Evolutionary conservation across 2,113 vertebrate genomes (phyloP), one percentile per base, ranked within the genome.

Genomic region (Ptilonorhynchus violaceus): DNA sequence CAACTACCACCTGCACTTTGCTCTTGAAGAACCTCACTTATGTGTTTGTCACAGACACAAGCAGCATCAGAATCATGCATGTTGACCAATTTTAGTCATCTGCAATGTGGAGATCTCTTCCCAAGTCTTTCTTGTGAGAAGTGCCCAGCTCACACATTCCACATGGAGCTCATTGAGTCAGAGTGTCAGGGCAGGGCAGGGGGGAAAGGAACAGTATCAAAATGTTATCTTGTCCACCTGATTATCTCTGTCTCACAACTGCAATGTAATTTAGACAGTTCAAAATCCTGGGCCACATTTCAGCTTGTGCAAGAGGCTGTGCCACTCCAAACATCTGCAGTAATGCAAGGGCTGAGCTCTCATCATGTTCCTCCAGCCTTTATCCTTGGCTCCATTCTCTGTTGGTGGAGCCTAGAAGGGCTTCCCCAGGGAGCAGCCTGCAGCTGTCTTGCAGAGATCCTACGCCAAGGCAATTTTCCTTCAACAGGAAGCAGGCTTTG

Each of bases 271-370:
- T 49, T 23, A 33, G 11, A 16, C 8, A 33, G 69, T 37, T 89
- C 41, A 66, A 84, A 87, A 89, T 17, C 11, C 27, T 37, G 31
- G 27, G 24, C 41, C 3, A 3, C 12, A 7, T 52, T 76, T 64
- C 68, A 93, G 50, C 37, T 22, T 1, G 3, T 53, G 73, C 16
- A 41, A 37, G n/a, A 2, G 2, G 46, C 18, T 46, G 42, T n/a
- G 69, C 85, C 42, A 63, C 81, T 92, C 11, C 69, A 74, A 78
- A 78, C 52, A 94, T 74, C 77, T 85, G 92, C 66, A 12, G 33
- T 7, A 62, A 44, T 14, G 37, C 64, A 82, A 39, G 50, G 20
- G 22, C 7, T 70, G 69, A 66, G 64, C 15, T 85, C 41, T 76
- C 79, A 35, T 64, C 25, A 13, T 9, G 10, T 41, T 85, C 39